Base-by-base conservation (phyloP, 2,888 invertebrate species). In the Drosophila anomelani region DNA sequence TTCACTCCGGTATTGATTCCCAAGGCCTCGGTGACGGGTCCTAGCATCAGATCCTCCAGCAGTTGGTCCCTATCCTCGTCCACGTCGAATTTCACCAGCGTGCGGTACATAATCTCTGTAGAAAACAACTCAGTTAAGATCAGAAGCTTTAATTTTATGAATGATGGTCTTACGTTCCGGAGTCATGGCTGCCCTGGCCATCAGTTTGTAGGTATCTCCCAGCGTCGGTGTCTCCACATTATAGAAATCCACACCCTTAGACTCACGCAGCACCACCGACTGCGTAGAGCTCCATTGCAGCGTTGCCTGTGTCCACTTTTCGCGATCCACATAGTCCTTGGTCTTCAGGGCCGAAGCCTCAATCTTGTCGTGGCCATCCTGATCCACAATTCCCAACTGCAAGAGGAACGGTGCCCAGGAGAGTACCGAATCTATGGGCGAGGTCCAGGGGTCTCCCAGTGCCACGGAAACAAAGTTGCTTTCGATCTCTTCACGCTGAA, bases 401-500 rank as follows among this genome's bases (percentile, higher is more conserved):
- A 96, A 93, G 10, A 98, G 93, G 82, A 95, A 95, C 0, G 96
- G 96, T 0, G 95, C 97, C 97, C 97, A 98, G 0, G 96, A 95
- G 38, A 96, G 92, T 0, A 97, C 96, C 0, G 96, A 95, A 90
- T 98, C 97, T 57, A 97, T 94, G 0, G 98, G 97, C 2, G 96
- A 96, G 74, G 98, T 96, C 98, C 98, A 98, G 0, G 97, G 95
- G 92, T 98, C 98, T 2, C 97, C 97, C 91, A 98, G 94, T 0
- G 95, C 96, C 26, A 98, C 94, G 0, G 97, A 97, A 83, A 94
- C 93, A 56, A 98, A 93, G 80, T 96, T 96, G 43, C 95, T 95
- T 51, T 93, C 92, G 32, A 97, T 94, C 39, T 94, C 93, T 0
- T 94, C 94, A 0, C 92, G 92, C 76, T 94, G 89, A 81, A 96